Base-by-base conservation (phyloP, 2,113 vertebrate genomes). In the Pipa parva region DNA sequence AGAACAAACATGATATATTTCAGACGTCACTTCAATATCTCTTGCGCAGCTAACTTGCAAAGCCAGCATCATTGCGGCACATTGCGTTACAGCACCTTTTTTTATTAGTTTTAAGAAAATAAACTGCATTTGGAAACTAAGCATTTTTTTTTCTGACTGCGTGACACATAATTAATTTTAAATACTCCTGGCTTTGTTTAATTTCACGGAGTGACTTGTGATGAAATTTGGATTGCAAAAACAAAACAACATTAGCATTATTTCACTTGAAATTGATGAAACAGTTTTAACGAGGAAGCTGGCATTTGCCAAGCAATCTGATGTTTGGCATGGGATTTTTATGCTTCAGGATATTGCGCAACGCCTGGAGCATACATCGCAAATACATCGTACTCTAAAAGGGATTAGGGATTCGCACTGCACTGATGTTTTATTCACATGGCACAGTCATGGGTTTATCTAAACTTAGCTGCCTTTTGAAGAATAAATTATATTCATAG, bases 261-360 rank as follows among this genome's bases (percentile, higher is more conserved):
- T 64, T 28, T 28, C 48, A 31, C 28, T 46, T 67, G 63, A 50
- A 36, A 56, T 50, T 59, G 45, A 51, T 68, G 56, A 59, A 68
- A 59, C 56, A 51, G 26, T 31, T 59, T 56, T 50, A 59, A 68
- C 42, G 50, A 59, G 46, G 25, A 9, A 36, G 22, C 31, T 68
- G 65, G 66, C 48, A 25, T 4, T n/a, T 25, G 13, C 15, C 57
- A 42, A 36, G 58, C 45, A 70, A 70, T 54, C 22, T 45, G 57
- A 36, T 31, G 15, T 61, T 54, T 51, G 57, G 66, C 57, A 70
- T 25, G 42, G 33, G 25, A 22, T 50, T 50, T 63, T 54, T 42
- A 54, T 22, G 36, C 28, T 60, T 54, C 31, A 17, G 13, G 20
- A 37, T 6, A 52, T 70, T 54, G 66, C 54, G 66, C 45, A 61